Evolutionary conservation across 1,140 invertebrate species (phyloP), one percentile per base, ranked within the genome.

Genomic region (Propsilocerus akamusi): DNA sequence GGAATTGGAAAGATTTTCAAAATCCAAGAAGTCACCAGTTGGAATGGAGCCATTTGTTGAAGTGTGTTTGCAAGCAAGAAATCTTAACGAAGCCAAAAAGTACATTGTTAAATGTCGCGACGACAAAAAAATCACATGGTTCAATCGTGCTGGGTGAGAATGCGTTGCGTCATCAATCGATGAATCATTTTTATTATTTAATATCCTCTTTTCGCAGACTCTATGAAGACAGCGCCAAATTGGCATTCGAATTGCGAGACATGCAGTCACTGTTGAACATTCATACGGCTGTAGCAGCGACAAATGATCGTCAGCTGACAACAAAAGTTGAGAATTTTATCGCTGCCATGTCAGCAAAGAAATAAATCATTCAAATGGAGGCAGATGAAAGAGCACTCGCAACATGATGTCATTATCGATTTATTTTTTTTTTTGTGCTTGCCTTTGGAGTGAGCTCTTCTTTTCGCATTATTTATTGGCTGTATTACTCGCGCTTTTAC

Each of bases 1-100:
- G 0, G 92, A 97, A 59, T 64, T 98, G 41, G 92, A 96, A 46
- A 85, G 80, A 59, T 85, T 97, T 59, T 84, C 88, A 0, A 92
- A 89, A 62, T 70, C 71, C 3, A 97, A 95, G 68, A 96, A 94
- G 64, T 88, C 89, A 7, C 91, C 91, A 0, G 81, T 94, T 58
- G 91, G 92, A 5, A 94, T 89, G 67, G 90, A 95, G 73, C 88
- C 89, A 2, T 97, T 97, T 64, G 83, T 97, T 4, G 89, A 96
- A 60, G 79, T 83, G 5, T 97, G 92, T 65, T 66, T 95, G 17
- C 77, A 84, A 57, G 67, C 80, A 55, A 68, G 74, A 7, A 83
- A 88, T 53, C 64, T 72, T 14, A 61, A 64, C n/a, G 90, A 97
- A 69, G 91, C 87, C 2, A 68, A 78, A 47, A 94, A 93, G 63